A percentile compares a stretch with the other conserved stretches of the same genome.
Evolutionary conservation across 2,888 invertebrate species (phyloP).

Genomic region (Linnaemya vulpina): DNA sequence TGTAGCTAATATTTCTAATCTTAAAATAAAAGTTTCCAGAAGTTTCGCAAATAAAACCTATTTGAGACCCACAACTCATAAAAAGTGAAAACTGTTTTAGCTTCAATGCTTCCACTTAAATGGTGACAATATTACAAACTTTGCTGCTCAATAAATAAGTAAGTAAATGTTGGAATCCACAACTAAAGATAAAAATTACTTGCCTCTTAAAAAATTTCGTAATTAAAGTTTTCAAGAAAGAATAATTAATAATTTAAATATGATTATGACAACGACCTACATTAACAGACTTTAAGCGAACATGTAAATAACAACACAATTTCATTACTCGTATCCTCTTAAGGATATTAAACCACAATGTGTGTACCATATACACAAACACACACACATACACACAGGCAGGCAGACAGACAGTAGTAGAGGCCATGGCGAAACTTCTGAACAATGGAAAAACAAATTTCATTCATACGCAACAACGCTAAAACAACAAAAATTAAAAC

Average conservation of each 20-base stretch:
- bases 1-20: no score
- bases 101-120: no score
- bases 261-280: constrained; percentile 68
- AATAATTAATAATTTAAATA: constrained; percentile 52
- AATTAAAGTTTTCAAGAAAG: constrained; percentile 28
- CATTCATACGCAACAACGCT: constrained; percentile 64
- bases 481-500: constrained; percentile 30
- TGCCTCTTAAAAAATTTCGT: constrained; percentile 5
- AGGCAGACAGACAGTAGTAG: background rate
- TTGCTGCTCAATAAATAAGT: no score
- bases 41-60: no score
- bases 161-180: no score
- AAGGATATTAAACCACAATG: constrained; percentile 62
- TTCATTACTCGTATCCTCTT: constrained; percentile 17
- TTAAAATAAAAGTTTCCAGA: no score
- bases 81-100: no score
- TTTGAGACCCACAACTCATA: no score
- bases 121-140: no score
- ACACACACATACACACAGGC: constrained; percentile 18
- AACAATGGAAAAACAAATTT: constrained; percentile 64
- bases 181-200: background rate
- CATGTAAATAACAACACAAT: background rate
- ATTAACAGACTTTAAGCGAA: constrained; percentile 51
- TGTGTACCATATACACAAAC: background rate
- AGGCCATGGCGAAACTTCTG: constrained; percentile 54